Base-by-base conservation (phyloP, 2,797 vertebrate genomes). In the Pseudomugil gertrudae region DNA sequence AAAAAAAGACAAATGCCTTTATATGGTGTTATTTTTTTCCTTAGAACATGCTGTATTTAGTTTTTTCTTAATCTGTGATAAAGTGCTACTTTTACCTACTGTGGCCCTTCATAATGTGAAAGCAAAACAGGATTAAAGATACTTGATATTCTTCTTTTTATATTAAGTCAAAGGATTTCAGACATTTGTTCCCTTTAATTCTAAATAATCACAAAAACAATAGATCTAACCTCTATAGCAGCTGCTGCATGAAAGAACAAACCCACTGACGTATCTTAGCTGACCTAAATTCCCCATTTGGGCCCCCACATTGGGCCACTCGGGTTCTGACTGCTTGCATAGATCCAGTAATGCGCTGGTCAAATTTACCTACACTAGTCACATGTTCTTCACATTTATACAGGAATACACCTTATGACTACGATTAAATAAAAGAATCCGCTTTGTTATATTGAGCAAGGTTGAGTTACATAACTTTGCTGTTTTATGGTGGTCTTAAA, bases 11-110 rank as follows among this genome's bases (percentile, higher is more conserved):
- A 36, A 79, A 56, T 77, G 6, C 75, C 60, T 40, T 79, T 76
- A 63, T 80, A 76, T 87, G 54, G 62, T 65, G 30, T 1, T 76
- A 72, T 66, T 35, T 43, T 76, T 65, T 45, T 17, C 17, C 38
- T 72, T 54, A 15, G 32, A 43, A 64, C 23, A 45, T 32, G 38
- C 38, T 33, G 14, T 19, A 64, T 38, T 43, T 54, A 32, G 36
- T 65, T 43, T 54, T 29, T 40, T 54, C 24, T 43, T 63, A 29
- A 78, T 74, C 13, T 69, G 14, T 11, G 71, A 71, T 65, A 65
- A 74, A 8, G 21, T 23, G 15, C 27, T 52, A 29, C 59, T 71
- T 64, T 36, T 63, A 74, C 38, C 0, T 3, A 29, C 11, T 33
- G 29, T 5, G 30, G 13, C 4, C 13, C 8, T 67, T 10, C 59